Conservation (phyloP, 1,140 invertebrate genomes). For the Tribolium madens region DNA sequence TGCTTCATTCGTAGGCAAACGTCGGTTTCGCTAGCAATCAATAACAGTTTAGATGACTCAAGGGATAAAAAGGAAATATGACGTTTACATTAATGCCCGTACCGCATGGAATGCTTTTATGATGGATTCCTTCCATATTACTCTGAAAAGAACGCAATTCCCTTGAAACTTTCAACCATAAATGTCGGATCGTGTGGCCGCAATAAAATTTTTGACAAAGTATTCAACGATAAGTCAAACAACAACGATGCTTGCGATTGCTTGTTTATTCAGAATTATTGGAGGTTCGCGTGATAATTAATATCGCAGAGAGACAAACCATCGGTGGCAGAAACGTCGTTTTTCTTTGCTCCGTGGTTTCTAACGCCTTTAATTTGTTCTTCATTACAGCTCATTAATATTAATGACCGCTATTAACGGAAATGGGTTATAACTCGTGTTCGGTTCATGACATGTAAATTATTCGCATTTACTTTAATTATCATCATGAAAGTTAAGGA, state of each 20-base stretch:
- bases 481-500: constrained; percentile 34
- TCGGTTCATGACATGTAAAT: constrained; percentile 43
- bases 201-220: constrained; percentile 55
- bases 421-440: constrained; percentile 41
- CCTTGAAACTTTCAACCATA: constrained; percentile 51
- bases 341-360: constrained; percentile 5
- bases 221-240: constrained; percentile 37
- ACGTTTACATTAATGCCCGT: constrained; percentile 57
- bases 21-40: constrained; percentile 50
- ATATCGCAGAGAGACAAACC: constrained; percentile 3
- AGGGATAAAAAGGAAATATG: constrained; percentile 57
- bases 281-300: constrained; percentile 16
- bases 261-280: constrained; percentile 1
- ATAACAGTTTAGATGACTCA: constrained; percentile 54
- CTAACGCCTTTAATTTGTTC: constrained; percentile 42
- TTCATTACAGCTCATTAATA: constrained; percentile 44
- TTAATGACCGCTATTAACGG: constrained; percentile 44
- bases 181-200: constrained; percentile 48
- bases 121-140: constrained; percentile 55
- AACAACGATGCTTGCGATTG: constrained; percentile 9
- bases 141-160: constrained; percentile 54
- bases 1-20: constrained; percentile 37
- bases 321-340: background rate
- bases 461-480: constrained; percentile 45
- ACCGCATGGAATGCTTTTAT: constrained; percentile 57